phyloP scores from a whole-genome alignment of 2,797 vertebrate species.

The Sphenopsis melanotis region DNA sequence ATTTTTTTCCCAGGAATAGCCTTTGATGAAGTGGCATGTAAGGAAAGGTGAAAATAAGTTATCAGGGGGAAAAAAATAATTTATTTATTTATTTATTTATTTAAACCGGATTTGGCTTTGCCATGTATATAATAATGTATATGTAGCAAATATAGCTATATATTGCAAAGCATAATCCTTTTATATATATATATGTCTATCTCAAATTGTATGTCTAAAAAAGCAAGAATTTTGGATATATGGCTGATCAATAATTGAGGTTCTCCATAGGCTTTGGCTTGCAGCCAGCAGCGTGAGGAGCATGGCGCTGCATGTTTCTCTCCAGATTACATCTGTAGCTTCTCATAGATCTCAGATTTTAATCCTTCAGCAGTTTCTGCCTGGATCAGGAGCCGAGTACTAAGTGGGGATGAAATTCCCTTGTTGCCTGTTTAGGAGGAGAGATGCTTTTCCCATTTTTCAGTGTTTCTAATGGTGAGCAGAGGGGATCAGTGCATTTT shows the following conservation, averaged over 20 bases:
- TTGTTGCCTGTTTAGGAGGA: background rate
- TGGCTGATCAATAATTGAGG: background rate
- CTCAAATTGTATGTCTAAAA: background rate
- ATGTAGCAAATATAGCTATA: background rate
- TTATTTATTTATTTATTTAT: no score
- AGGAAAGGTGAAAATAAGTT: no score
- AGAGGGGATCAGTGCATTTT: background rate
- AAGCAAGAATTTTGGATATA: background rate
- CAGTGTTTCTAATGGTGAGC: rapidly evolving
- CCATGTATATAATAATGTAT: background rate
- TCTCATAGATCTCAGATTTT: background rate
- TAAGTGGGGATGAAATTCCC: background rate
- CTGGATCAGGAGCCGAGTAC: background rate
- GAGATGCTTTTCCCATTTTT: background rate
- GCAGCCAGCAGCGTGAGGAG: rapidly evolving
- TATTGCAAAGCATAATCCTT: background rate
- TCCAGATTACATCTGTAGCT: background rate
- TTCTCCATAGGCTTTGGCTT: background rate
- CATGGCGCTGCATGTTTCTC: background rate
- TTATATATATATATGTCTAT: rapidly evolving
- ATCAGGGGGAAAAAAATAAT: no score
- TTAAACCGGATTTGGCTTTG: background rate
- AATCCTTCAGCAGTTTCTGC: background rate
- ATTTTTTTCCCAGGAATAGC: no score
- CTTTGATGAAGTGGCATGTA: no score